Base-by-base conservation (phyloP, 2,797 vertebrate species). In the Macropodus opercularis region DNA sequence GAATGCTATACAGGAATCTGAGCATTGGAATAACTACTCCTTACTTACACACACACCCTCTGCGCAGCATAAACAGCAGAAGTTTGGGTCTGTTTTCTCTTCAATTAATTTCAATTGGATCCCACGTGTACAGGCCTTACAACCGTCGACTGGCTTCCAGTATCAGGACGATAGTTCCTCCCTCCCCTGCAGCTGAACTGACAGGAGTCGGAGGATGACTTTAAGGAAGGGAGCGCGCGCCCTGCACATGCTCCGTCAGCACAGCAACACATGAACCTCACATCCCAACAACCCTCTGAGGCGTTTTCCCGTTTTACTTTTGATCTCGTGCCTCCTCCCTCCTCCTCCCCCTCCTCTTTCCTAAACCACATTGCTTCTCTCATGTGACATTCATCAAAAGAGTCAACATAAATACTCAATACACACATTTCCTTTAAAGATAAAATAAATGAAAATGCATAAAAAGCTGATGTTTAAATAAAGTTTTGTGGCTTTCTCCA, bases 251-350 rank as follows among this genome's bases (percentile, higher is more conserved):
- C 83, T 79, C 79, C 15, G 84, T 87, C 83, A 88, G 84, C 82
- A 84, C 69, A 70, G 58, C 55, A 75, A 72, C 80, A 78, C 79
- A 78, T 88, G 85, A 87, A 87, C 86, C 81, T 82, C 75, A 41
- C 75, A 84, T 86, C 64, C 58, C 66, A 66, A 54, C 70, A 79
- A 69, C 69, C 75, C 86, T 81, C 65, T 19, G 35, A 63, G 70
- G 63, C 27, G 32, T 48, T 72, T n/a, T 59, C 53, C 54, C 48
- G 24, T 58, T 55, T 58, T 46, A 67, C 63, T 51, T 81, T 66
- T 80, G 63, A 83, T 74, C 71, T 69, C 43, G n/a, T 23, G 23
- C 34, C 4, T 18, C 61, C 27, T n/a, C n/a, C n/a, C n/a, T n/a
- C n/a, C n/a, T n/a, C 34, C 4, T 18, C 61, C 27, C n/a, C n/a